These are phyloP conservation scores for Acanthoscelides obtectus DNA, from an alignment of 2,888 invertebrate genomes.

Conservation along the genomic window DNA sequence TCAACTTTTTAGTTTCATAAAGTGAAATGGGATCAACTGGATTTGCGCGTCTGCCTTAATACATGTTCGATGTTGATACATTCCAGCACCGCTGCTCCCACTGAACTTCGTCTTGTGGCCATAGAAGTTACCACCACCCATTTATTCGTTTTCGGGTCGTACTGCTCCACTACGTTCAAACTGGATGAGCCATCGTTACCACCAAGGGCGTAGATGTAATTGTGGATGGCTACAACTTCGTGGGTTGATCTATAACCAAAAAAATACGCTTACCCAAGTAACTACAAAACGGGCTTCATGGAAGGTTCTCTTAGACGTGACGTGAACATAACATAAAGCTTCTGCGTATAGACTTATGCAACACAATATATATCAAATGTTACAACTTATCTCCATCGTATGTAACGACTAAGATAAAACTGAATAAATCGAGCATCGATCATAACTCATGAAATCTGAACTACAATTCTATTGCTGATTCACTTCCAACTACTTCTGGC, in stretches of 20 bases:
- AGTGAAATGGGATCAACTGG: constrained; percentile 27
- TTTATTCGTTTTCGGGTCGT: constrained; percentile 60
- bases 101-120: constrained; percentile 60
- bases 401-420: no score
- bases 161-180: constrained; percentile 64
- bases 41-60: constrained; percentile 28
- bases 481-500: no score
- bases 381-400: no score
- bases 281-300: no score
- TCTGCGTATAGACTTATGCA: no score
- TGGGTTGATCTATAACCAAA: constrained; percentile 65
- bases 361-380: no score
- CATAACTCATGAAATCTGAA: no score
- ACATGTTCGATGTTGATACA: constrained; percentile 55
- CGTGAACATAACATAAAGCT: no score
- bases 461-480: no score
- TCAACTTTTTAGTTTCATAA: constrained; percentile 6
- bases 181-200: constrained; percentile 69
- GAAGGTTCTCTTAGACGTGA: no score
- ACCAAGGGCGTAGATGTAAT: constrained; percentile 59
- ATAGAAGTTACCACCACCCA: constrained; percentile 65
- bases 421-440: no score
- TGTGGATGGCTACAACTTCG: constrained; percentile 62
- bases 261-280: no score
- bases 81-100: constrained; percentile 62